These are phyloP conservation scores for Bombus sylvicola DNA, from an alignment of 1,140 invertebrate species.

Conservation along the genomic window DNA sequence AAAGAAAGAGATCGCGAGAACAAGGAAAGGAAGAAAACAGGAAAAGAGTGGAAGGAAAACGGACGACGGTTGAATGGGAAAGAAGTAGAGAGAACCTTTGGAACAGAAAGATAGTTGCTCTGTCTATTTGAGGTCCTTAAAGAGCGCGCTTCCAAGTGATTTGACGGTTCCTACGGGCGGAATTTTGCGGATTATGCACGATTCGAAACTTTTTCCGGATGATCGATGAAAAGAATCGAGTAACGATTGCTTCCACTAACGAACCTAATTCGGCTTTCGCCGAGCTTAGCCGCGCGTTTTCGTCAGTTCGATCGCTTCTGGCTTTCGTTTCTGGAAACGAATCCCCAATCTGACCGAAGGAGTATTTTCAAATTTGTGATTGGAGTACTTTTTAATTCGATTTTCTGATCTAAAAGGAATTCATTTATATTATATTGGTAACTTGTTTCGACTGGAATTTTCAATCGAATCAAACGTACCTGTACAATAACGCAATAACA, in stretches of 20 bases:
- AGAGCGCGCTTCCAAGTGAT: conserved; percentile 24
- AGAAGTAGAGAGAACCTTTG: background rate
- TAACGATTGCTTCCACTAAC: background rate
- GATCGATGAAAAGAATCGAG: conserved; percentile 36
- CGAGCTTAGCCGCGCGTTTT: background rate
- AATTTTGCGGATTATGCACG: conserved; percentile 26
- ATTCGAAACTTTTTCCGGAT: background rate
- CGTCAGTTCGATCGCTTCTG: background rate
- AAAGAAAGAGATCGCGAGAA: background rate
- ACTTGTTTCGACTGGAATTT: background rate
- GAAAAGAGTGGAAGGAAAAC: background rate
- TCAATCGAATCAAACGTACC: background rate
- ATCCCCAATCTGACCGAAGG: background rate
- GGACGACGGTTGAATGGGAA: too few relatives aligned
- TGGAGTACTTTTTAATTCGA: background rate
- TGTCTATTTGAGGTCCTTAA: conserved; percentile 18
- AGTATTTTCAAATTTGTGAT: background rate
- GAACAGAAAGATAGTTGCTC: background rate
- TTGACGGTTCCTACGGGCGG: conserved; percentile 10
- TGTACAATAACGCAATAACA: background rate
- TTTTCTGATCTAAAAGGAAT: background rate
- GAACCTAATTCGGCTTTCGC: background rate
- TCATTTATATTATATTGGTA: background rate
- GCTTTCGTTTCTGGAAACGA: background rate
- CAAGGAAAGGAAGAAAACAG: background rate